These are phyloP conservation scores for Drosophila eugracilis DNA, from an alignment of 1,140 invertebrate genomes.

Conservation along the genomic window DNA sequence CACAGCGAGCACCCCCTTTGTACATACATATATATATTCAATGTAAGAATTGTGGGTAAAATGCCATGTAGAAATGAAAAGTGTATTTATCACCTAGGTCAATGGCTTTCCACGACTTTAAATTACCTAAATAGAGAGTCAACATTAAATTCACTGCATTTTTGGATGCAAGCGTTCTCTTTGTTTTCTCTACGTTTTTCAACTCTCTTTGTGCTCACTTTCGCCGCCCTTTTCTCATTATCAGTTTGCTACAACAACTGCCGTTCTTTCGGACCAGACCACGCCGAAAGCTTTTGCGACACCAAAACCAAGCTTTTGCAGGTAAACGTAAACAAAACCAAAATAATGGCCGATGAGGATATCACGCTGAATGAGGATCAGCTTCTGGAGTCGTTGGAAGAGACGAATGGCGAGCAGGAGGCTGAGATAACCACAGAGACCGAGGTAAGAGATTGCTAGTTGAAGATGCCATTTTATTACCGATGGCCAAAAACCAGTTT, in stretches of 20 bases:
- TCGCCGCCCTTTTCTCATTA: constrained; percentile 27
- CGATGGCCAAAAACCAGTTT: constrained; percentile 59
- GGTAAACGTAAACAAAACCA: constrained; percentile 44
- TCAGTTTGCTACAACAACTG: constrained; percentile 40
- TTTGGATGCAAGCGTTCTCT: constrained; percentile 6
- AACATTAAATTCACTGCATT: constrained; percentile 23
- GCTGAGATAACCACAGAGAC: constrained; percentile 76
- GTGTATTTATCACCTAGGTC: neutral
- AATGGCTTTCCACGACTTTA: neutral
- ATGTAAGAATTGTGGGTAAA: constrained; percentile 36
- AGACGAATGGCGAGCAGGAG: constrained; percentile 84
- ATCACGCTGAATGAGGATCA: constrained; percentile 84
- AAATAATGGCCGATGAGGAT: constrained; percentile 84
- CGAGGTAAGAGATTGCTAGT: constrained; percentile 84
- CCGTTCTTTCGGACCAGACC: constrained; percentile 9
- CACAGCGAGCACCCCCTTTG: constrained; percentile 24
- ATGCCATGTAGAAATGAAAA: neutral
- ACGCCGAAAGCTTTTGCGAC: constrained; percentile 49
- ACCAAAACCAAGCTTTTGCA: constrained; percentile 34
- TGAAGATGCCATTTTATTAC: neutral
- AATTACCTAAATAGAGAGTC: neutral
- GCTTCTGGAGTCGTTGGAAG: constrained; percentile 84
- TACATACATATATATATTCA: constrained; percentile 39
- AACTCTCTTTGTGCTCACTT: constrained; percentile 24
- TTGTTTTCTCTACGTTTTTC: neutral